Base-by-base conservation (phyloP, 2,888 invertebrate genomes). In the Prenolepis imparis region DNA sequence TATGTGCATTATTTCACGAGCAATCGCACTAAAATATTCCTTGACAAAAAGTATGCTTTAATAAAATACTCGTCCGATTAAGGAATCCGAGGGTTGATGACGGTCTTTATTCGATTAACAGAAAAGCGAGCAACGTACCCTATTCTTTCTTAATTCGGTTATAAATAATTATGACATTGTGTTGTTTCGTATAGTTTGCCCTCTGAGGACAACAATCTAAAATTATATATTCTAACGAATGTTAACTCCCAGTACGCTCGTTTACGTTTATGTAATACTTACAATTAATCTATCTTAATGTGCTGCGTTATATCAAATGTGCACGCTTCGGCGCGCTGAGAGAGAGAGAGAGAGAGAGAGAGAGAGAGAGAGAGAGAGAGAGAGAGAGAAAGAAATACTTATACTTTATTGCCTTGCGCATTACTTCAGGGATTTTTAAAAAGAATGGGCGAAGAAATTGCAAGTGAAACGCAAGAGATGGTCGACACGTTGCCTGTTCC, bases 401-500 rank as follows among this genome's bases (percentile, higher is more conserved):
- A 28, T 28, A 59, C 70, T 48, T 70, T 32, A 21, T 28, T 18
- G 32, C 55, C 18, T 64, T 18, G 15, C 18, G 41, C 61, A n/a
- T 66, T 44, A 68, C 73, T 55, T n/a, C 93, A 97, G 97, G 96
- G 97, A 96, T 95, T 97, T 87, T 95, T 97, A 18, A 96, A 96
- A 89, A 96, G 97, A 89, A 94, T 97, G 24, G 97, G 97, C 0
- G 96, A 96, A 68, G 97, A 97, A 84, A 96, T 95, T 0, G 87
- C 92, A 28, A 88, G 91, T 57, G 93, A 93, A 82, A 93, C 93
- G 21, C 94, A 93, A 78, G 93, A 94, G 67, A 90, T 92, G 24
- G 93, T 95, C 93, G 93, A 95, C 83, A 93, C 93, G 74, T 84
- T 95, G 39, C 90, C 93, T n/a, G 94, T 95, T 48, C 95, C 95